Percentiles rank a stretch among this genome's conserved stretches.
These are phyloP conservation scores for Gambusia holbrooki DNA, from an alignment of 2,113 vertebrate species.

Conservation along the genomic window DNA sequence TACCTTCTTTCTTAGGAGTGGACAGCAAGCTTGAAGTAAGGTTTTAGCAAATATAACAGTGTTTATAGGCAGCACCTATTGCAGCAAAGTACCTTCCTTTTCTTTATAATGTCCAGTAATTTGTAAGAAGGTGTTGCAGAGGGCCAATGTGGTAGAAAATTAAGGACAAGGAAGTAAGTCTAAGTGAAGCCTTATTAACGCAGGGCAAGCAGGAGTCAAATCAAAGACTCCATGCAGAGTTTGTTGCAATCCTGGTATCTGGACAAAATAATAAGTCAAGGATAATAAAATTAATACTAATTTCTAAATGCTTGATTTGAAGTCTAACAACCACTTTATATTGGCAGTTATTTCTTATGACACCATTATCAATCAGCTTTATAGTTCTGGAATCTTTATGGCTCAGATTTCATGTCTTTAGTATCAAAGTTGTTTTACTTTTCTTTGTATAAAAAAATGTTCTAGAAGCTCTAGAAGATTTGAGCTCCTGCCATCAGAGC, in stretches of 20 bases:
- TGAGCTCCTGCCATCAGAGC: conserved; percentile 24
- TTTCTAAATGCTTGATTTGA: neutral
- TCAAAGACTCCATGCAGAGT: neutral
- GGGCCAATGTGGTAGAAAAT: too few relatives aligned
- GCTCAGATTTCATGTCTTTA: neutral
- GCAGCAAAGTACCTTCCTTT: too few relatives aligned
- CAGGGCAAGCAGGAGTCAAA: too few relatives aligned
- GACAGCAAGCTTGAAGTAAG: too few relatives aligned
- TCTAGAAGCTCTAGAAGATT: neutral
- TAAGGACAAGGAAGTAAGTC: too few relatives aligned
- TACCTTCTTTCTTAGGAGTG: too few relatives aligned
- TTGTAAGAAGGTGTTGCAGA: too few relatives aligned
- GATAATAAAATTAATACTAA: neutral
- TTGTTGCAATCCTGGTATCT: neutral
- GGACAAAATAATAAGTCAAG: neutral
- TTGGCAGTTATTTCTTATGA: neutral
- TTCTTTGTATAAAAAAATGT: neutral
- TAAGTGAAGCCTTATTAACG: too few relatives aligned
- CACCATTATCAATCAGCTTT: neutral
- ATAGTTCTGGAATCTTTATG: neutral
- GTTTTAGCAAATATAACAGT: too few relatives aligned
- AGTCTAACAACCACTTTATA: neutral
- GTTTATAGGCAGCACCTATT: too few relatives aligned
- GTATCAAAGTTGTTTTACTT: neutral
- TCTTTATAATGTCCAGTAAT: too few relatives aligned